Evolutionary conservation across 2,797 vertebrate genomes (phyloP).

Genomic region (Lycodopsis pacificus): DNA sequence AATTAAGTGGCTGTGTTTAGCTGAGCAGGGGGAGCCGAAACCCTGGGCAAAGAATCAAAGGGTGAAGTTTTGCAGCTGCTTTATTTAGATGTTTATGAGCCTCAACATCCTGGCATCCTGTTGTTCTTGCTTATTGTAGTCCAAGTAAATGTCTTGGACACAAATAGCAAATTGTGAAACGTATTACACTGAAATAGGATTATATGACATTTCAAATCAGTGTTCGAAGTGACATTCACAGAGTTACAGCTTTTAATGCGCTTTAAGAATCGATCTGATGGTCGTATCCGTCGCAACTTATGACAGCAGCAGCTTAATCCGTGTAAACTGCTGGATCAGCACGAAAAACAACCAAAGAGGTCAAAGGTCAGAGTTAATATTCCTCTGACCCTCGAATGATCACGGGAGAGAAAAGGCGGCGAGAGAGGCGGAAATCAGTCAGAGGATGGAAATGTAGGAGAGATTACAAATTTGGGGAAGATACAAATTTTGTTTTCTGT

Average conservation of each 20-base stretch:
- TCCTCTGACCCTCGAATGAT: not conserved
- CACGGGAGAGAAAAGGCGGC: conserved; percentile 9
- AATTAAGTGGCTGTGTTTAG: conserved; percentile 34
- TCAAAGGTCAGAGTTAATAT: conserved; percentile 46
- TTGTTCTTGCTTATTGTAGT: conserved; percentile 16
- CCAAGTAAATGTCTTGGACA: not conserved
- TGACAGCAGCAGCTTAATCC: not conserved
- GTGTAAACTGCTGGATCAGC: conserved; percentile 22
- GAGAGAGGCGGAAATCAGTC: not conserved
- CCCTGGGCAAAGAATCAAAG: conserved; percentile 42
- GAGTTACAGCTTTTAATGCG: not conserved
- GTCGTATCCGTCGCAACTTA: not conserved
- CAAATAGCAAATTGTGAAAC: conserved; percentile 1
- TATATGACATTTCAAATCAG: not conserved
- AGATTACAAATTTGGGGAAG: not conserved
- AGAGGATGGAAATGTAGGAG: not conserved
- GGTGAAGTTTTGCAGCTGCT: conserved; percentile 49
- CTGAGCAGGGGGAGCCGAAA: conserved; percentile 1
- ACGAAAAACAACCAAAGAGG: conserved; percentile 26
- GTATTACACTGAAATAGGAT: not conserved
- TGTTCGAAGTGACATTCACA: not conserved
- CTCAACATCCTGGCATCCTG: conserved; percentile 24
- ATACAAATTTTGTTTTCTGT: not conserved
- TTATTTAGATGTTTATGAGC: conserved; percentile 34
- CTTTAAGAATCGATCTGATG: conserved; percentile 8